Conservation (phyloP, 2,797 vertebrate species). For the Dicrostonyx torquatus region DNA sequence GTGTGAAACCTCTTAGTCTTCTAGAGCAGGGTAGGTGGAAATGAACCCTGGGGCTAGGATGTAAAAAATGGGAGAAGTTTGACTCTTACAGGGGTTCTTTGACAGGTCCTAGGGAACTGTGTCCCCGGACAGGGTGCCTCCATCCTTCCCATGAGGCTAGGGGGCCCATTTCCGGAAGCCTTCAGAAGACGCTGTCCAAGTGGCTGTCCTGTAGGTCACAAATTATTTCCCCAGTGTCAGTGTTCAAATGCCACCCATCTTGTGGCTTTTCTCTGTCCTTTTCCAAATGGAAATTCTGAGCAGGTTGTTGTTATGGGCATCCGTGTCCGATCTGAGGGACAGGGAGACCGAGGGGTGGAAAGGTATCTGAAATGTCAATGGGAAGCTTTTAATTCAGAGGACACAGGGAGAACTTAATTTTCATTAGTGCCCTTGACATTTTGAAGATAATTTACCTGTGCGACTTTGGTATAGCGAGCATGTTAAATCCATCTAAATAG, state of each 20-base stretch:
- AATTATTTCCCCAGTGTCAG: background rate
- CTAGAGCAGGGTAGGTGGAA: slow-evolving; percentile 94
- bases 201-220: slow-evolving; percentile 31
- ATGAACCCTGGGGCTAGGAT: slow-evolving; percentile 90
- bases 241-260: background rate
- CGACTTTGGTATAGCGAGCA: background rate
- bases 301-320: slow-evolving; percentile 65
- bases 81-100: slow-evolving; percentile 71
- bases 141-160: background rate
- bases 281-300: slow-evolving; percentile 41
- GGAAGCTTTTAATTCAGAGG: background rate
- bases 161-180: background rate
- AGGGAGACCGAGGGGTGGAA: slow-evolving; percentile 16
- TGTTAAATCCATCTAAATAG: slow-evolving; percentile 5
- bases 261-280: slow-evolving; percentile 26
- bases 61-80: slow-evolving; percentile 91
- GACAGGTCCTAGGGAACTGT: background rate
- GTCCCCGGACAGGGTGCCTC: background rate
- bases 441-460: background rate
- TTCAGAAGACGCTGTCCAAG: background rate
- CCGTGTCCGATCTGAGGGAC: background rate
- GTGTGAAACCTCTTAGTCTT: slow-evolving; percentile 85
- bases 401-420: background rate
- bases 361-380: slow-evolving; percentile 5
- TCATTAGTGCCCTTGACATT: background rate